Evolutionary conservation across 2,797 vertebrate genomes (phyloP).

Genomic region (Etheostoma nigrum): DNA sequence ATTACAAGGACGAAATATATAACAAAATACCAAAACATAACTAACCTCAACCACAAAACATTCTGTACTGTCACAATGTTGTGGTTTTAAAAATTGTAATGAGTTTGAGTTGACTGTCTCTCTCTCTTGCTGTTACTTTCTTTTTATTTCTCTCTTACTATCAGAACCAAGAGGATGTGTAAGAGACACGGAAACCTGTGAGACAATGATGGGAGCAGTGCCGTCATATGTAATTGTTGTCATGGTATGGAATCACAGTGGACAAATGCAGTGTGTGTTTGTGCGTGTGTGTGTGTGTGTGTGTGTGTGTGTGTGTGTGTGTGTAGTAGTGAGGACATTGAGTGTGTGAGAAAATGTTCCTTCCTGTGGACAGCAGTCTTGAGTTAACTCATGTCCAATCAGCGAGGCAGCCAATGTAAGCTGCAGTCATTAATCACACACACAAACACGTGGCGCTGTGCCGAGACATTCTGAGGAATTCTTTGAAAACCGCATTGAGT

Average conservation of each 20-base stretch:
- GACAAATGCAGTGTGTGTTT: constrained; percentile 20
- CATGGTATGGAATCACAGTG: constrained; percentile 29
- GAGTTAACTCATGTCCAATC: constrained; percentile 55
- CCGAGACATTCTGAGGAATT: not conserved
- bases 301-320: constrained; percentile 1
- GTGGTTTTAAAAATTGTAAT: constrained; percentile 22
- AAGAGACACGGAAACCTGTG: constrained; percentile 5
- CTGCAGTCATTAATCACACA: constrained; percentile 61
- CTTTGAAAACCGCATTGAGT: constrained; percentile 18
- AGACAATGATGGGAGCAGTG: constrained; percentile 29
- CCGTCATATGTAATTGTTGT: constrained; percentile 46
- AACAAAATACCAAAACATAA: too few species aligned
- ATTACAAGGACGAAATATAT: too few species aligned
- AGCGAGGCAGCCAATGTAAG: constrained; percentile 31
- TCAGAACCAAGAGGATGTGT: constrained; percentile 23
- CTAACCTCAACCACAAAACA: too few species aligned
- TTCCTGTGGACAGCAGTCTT: constrained; percentile 20
- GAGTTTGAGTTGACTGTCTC: not conserved
- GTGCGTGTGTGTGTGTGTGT: constrained; percentile 5
- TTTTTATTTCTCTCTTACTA: not conserved
- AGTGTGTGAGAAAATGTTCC: constrained; percentile 13
- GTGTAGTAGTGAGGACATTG: not conserved
- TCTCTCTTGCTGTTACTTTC: not conserved
- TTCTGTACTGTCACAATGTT: constrained; percentile 1
- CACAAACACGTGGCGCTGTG: not conserved